Evolutionary conservation across 2,888 invertebrate genomes (phyloP).

Genomic region (Nudaria mundana): DNA sequence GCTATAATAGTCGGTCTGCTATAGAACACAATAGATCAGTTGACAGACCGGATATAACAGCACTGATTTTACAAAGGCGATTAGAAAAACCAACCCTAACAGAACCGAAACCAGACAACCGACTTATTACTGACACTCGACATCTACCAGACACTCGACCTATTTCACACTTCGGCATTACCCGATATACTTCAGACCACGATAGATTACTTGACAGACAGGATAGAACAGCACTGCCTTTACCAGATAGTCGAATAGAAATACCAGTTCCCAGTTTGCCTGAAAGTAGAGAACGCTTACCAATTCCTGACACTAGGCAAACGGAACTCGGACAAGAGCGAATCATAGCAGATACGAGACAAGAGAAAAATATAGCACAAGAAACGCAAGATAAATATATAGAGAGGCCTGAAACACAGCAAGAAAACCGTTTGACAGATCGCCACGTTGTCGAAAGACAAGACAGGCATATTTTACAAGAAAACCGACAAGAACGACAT

Average conservation of each 20-base stretch:
- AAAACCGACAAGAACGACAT: constrained; percentile 19
- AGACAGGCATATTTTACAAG: constrained; percentile 7
- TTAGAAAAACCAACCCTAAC: constrained; percentile 35
- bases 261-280: constrained; percentile 21
- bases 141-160: constrained; percentile 11
- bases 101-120: constrained; percentile 26
- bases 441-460: constrained; percentile 12
- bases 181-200: no score
- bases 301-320: constrained; percentile 21
- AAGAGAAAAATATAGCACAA: constrained; percentile 10
- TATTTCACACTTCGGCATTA: no score
- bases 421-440: constrained; percentile 15
- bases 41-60: no score
- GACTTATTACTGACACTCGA: constrained; percentile 17
- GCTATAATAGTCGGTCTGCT: no score
- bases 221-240: constrained; percentile 21
- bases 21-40: no score
- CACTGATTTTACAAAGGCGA: no score
- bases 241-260: constrained; percentile 18
- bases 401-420: constrained; percentile 10
- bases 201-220: constrained; percentile 18
- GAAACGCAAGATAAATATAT: constrained; percentile 6
- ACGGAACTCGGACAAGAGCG: constrained; percentile 24
- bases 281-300: constrained; percentile 23
- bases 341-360: constrained; percentile 22